Evolutionary conservation across 2,113 vertebrate genomes (phyloP), one percentile per base, ranked within the genome.

Genomic region (Ceyx margarethae): DNA sequence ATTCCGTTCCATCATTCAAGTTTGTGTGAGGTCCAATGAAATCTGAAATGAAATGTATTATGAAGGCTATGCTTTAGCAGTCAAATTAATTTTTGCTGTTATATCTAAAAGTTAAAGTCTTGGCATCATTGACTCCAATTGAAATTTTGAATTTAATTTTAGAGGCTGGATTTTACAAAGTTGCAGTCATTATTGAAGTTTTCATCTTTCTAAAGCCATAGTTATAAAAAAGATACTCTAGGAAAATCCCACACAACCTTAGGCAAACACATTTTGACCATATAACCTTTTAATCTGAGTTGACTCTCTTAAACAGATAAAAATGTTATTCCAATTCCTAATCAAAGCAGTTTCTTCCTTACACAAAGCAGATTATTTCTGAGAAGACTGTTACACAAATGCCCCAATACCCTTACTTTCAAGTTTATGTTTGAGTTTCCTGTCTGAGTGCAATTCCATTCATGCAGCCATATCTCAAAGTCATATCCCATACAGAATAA

Each of bases 1-100:
- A 69, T 92, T 92, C 54, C 31, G 50, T 92, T 89, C 69, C 64
- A 82, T 73, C 92, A 80, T 78, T 93, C 78, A 71, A 53, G 22
- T 91, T 91, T 94, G 37, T 90, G 31, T 90, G 76, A 91, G 48
- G 57, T 71, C 76, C 51, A 87, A n/a, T 77, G 53, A 92, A 89
- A 94, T 56, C 33, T 82, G 67, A 96, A 95, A 85, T 80, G 18
- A 94, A 85, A 87, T 79, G 22, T 5, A 43, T 91, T 82, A 77
- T 13, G 35, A 89, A 91, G 11, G 29, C 71, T 73, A 53, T 0
- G 3, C 28, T 87, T 87, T 81, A 85, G 74, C 46, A 87, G 51
- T 29, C 42, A 62, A 81, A 80, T 60, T 91, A 5, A 12, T 75
- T 93, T 90, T 90, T 48, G 48, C 42, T 4, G 0, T 7, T 72